Evolutionary conservation across 2,113 vertebrate genomes (phyloP).

Genomic region (Corydoras maculifer): DNA sequence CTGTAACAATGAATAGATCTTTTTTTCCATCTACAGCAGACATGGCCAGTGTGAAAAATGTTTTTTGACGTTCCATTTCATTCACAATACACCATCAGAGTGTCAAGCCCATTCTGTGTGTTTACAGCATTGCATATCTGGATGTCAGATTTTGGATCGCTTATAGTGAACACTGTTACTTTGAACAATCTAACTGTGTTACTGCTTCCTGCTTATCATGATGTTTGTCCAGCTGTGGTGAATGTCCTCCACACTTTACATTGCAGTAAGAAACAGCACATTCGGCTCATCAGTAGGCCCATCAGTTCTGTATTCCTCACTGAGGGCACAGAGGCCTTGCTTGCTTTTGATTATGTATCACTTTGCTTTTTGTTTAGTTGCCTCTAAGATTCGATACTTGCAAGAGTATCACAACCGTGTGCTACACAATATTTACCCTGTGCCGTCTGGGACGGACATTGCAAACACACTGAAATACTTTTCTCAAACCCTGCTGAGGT

Average conservation of each 20-base stretch:
- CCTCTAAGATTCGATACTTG: constrained; percentile 99
- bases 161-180: background rate
- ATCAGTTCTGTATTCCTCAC: constrained; percentile 4
- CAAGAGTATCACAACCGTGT: constrained; percentile 99
- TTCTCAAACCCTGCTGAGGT: constrained; percentile 99
- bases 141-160: background rate
- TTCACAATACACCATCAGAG: background rate
- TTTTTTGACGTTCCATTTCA: background rate
- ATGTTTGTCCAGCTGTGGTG: background rate
- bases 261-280: background rate
- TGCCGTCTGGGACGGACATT: constrained; percentile 99
- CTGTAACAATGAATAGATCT: background rate
- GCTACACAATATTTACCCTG: constrained; percentile 98
- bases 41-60: background rate
- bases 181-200: background rate
- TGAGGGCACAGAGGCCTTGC: constrained; percentile 19
- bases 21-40: background rate
- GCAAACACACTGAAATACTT: constrained; percentile 99
- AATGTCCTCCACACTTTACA: background rate
- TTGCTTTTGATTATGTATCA: constrained; percentile 57
- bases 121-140: background rate
- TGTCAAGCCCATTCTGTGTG: too few relatives aligned
- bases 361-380: constrained; percentile 86
- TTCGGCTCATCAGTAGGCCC: constrained; percentile 4
- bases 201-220: background rate